Base-by-base conservation (phyloP, 2,113 vertebrate genomes). In the Cyrtonyx montezumae region DNA sequence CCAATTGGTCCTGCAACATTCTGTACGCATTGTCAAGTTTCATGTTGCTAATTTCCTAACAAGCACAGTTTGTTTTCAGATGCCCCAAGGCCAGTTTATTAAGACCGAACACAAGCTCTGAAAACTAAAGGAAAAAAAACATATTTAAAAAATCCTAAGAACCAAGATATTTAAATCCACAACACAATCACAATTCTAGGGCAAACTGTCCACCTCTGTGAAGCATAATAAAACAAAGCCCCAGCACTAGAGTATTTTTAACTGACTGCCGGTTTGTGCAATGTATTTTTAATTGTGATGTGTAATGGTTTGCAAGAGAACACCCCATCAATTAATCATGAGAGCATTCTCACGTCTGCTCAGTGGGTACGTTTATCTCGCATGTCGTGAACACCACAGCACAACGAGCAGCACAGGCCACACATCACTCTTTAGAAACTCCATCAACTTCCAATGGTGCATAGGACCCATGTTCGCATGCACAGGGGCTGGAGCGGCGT, bases 291-390 rank as follows among this genome's bases (percentile, higher is more conserved):
- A 97, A 98, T 98, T 97, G 91, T 96, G 94, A 96, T 97, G 97
- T 97, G 96, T 96, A 97, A 97, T 94, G 94, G 95, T 97, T 95
- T 97, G 96, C 96, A 98, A 97, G 95, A 97, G 95, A 97, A 98
- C 94, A 98, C 96, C 96, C 93, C 83, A 97, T 98, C 94, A 98
- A 98, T 98, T 98, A 98, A 98, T 97, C 97, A 98, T 95, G 96
- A 96, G 94, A 93, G 93, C 89, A 91, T 98, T 98, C 96, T 97
- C 96, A 87, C 93, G 96, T 94, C 97, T 97, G 93, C 85, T 88
- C 59, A 73, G 90, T 91, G 93, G 91, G 94, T 65, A 92, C 93
- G 58, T 96, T 97, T 95, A 96, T 89, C 94, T 96, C 94, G 58
- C 78, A 81, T 75, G 89, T 94, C 97, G 94, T 88, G 90, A 97